Percentiles rank a stretch among this genome's conserved stretches.
Evolutionary conservation across 2,888 invertebrate genomes (phyloP).

Genomic region (Sipunculus nudus): DNA sequence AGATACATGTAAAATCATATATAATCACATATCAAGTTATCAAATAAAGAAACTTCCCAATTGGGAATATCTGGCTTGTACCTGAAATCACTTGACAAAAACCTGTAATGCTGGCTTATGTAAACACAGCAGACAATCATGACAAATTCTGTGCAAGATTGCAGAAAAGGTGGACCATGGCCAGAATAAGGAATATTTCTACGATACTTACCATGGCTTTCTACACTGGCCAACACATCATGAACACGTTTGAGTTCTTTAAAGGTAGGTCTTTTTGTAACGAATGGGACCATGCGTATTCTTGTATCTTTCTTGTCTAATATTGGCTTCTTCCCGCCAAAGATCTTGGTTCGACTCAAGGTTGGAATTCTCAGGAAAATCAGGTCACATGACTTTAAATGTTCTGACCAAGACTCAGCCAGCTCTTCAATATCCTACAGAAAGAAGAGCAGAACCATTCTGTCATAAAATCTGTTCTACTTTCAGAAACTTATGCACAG

Average conservation of each 20-base stretch:
- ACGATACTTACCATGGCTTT: constrained; percentile 29
- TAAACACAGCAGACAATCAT: too few species aligned
- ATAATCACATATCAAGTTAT: too few species aligned
- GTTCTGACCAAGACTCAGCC: constrained; percentile 75
- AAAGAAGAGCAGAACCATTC: constrained; percentile 6
- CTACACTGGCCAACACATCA: constrained; percentile 69
- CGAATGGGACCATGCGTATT: constrained; percentile 76
- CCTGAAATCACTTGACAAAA: too few species aligned
- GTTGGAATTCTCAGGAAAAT: constrained; percentile 82
- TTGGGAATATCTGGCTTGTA: too few species aligned
- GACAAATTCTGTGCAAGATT: too few species aligned
- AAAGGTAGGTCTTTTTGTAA: constrained; percentile 82
- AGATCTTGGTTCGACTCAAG: constrained; percentile 76
- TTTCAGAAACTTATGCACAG: too few species aligned
- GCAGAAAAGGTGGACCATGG: too few species aligned
- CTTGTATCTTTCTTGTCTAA: constrained; percentile 66
- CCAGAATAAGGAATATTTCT: too few species aligned
- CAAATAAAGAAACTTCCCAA: too few species aligned
- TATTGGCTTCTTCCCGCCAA: constrained; percentile 78
- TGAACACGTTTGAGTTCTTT: constrained; percentile 82
- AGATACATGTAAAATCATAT: too few species aligned
- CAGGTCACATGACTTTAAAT: constrained; percentile 75
- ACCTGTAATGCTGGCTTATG: too few species aligned
- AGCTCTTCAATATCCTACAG: constrained; percentile 80
- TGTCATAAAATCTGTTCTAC: too few species aligned